Evolutionary conservation across 2,113 vertebrate species (phyloP), one percentile per base, ranked within the genome.

Genomic region (Brachyhypopomus occidentalis): DNA sequence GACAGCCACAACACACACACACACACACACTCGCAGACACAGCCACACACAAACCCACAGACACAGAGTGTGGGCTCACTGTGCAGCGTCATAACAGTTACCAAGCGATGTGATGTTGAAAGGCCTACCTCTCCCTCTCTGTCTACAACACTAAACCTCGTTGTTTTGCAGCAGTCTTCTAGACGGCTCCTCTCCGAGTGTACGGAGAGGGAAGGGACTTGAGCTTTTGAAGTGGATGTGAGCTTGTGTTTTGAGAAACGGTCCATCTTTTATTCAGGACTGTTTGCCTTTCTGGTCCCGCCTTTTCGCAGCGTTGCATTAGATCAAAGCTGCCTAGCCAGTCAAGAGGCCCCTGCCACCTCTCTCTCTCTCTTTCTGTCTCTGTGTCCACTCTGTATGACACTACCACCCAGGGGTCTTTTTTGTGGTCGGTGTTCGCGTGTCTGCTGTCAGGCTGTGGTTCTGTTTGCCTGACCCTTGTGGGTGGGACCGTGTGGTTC

Each of bases 241-340:
- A 27, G 72, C 45, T 9, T 25, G 34, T 23, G 55, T 70, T 83
- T 80, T 64, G 62, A 81, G 62, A 55, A 59, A 70, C 72, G 34
- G 59, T 17, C 72, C 75, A 86, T 86, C 64, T 84, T 84, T 81
- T 81, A 84, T 86, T 86, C 79, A 86, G 81, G 48, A 78, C 75
- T 52, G 70, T 66, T 27, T 63, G 70, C 67, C 67, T 83, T 83
- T 81, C 56, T 72, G 74, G 45, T 30, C 30, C 63, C 34, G 16
- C 19, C 75, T 82, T 63, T 75, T 71, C 71, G 59, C 59, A 60
- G 70, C 41, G 38, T 73, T 20, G 69, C 23, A 23, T 75, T 64
- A 86, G 23, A 82, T 86, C 82, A 86, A 86, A 86, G 81, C 78
- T 41, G 16, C 81, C 55, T n/a, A 25, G 9, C 25, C 36, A 56